A percentile compares a stretch with the other conserved stretches of the same genome.
phyloP scores from a whole-genome alignment of 2,888 invertebrate species.

The Mesopsocus fuscifrons region DNA sequence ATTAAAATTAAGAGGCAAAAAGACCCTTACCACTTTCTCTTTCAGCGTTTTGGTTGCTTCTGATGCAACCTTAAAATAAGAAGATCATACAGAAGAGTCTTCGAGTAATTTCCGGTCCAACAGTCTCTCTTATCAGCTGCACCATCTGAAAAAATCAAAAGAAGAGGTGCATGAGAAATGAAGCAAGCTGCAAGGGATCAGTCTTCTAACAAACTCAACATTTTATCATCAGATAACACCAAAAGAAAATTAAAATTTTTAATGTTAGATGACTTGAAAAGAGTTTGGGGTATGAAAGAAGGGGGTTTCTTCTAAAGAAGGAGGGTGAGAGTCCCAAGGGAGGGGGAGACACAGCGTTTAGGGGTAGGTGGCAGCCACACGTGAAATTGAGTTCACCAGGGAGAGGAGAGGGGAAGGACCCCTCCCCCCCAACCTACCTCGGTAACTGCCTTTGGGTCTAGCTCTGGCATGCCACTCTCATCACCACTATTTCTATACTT shows the following conservation, averaged over 20 bases:
- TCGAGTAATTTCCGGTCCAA: background rate
- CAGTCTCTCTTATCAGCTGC: background rate
- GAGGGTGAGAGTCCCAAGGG: background rate
- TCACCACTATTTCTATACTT: too few species aligned
- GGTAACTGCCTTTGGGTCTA: too few species aligned
- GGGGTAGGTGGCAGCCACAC: slow-evolving; percentile 9
- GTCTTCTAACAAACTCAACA: background rate
- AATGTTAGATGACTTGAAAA: background rate
- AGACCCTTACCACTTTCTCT: too few species aligned
- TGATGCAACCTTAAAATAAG: too few species aligned
- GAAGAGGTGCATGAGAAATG: too few species aligned
- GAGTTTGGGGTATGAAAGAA: background rate
- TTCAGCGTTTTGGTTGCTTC: too few species aligned
- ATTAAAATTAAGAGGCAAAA: too few species aligned
- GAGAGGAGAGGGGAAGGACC: background rate
- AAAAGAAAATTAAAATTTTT: background rate
- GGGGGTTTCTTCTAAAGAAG: background rate
- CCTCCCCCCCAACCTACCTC: background rate
- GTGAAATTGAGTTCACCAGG: slow-evolving; percentile 6
- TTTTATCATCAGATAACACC: background rate
- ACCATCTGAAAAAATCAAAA: background rate
- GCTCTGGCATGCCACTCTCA: too few species aligned
- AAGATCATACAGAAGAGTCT: background rate
- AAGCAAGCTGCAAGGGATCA: background rate
- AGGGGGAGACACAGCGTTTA: background rate